These are phyloP conservation scores for Siniperca scherzeri DNA, from an alignment of 2,797 vertebrate genomes.

Conservation along the genomic window DNA sequence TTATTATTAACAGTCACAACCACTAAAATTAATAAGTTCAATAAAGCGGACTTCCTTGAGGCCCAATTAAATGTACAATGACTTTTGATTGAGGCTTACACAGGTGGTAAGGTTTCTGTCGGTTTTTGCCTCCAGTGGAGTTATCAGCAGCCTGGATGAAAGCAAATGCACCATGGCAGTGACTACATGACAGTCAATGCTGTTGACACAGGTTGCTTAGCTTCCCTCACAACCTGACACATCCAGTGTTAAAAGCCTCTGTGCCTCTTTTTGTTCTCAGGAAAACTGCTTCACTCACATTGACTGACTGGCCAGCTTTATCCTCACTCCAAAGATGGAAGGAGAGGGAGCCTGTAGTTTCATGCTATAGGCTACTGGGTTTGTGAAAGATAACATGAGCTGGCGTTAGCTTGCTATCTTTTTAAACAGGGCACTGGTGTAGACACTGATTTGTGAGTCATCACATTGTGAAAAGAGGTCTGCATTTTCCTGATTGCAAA, in stretches of 20 bases:
- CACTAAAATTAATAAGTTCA: conserved; percentile 6
- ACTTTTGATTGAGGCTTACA: conserved; percentile 4
- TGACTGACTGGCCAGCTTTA: conserved; percentile 37
- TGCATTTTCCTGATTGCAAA: conserved; percentile 58
- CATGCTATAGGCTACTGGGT: conserved; percentile 19
- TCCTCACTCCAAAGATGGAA: conserved; percentile 32
- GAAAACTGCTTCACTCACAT: conserved; percentile 21
- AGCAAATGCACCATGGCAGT: conserved; percentile 9
- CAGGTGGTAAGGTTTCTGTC: conserved; percentile 2
- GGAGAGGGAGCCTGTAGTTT: conserved; percentile 38
- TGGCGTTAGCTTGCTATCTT: conserved; percentile 42
- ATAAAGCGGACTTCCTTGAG: conserved; percentile 19
- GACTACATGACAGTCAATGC: conserved; percentile 36
- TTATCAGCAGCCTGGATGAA: conserved; percentile 32
- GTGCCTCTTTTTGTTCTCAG: conserved; percentile 44
- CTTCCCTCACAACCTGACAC: conserved; percentile 35
- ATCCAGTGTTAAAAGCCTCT: conserved; percentile 55
- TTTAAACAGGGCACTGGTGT: conserved; percentile 29
- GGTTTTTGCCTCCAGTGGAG: conserved; percentile 8
- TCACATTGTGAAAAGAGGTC: conserved; percentile 38
- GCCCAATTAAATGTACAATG: conserved; percentile 12
- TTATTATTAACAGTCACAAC: neutral
- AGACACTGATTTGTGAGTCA: conserved; percentile 65
- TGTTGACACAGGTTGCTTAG: conserved; percentile 51
- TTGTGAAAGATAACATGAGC: conserved; percentile 37